Percentiles rank a stretch among this genome's conserved stretches.
Conservation (phyloP, 2,888 invertebrate species). For the Eupithecia tripunctaria region DNA sequence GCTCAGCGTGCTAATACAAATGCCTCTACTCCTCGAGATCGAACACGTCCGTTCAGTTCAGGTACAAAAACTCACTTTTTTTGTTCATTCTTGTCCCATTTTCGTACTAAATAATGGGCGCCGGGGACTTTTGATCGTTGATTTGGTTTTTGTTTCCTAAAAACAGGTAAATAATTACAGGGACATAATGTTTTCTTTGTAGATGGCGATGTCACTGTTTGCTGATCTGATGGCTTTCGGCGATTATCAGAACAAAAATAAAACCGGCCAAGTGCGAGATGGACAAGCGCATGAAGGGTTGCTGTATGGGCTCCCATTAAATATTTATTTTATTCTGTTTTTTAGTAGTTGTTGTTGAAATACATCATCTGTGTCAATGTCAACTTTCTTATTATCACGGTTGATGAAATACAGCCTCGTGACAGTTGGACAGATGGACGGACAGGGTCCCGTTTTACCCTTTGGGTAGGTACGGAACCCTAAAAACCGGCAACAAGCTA, state of each 20-base stretch:
- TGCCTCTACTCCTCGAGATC: conserved; percentile 41
- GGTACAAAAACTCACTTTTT: conserved; percentile 31
- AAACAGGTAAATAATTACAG: conserved; percentile 9
- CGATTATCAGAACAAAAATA: not conserved
- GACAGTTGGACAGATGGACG: too few species aligned
- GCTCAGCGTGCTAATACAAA: conserved; percentile 44
- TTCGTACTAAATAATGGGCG: conserved; percentile 22
- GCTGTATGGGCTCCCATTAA: too few species aligned
- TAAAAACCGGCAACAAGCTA: not conserved
- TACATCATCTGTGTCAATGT: too few species aligned
- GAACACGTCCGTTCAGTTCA: conserved; percentile 39
- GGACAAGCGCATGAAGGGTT: too few species aligned
- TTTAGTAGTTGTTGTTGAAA: too few species aligned
- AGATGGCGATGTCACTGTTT: not conserved
- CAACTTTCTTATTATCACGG: too few species aligned
- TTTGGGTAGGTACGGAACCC: too few species aligned
- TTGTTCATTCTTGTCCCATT: conserved; percentile 26
- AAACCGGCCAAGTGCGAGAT: too few species aligned
- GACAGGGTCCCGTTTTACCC: too few species aligned
- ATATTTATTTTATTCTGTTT: too few species aligned
- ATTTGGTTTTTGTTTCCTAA: conserved; percentile 26
- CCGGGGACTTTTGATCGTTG: conserved; percentile 22
- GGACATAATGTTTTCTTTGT: not conserved
- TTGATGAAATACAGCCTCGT: too few species aligned
- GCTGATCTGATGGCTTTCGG: not conserved